Evolutionary conservation across 2,113 vertebrate genomes (phyloP).

Genomic region (Agelaius tricolor): DNA sequence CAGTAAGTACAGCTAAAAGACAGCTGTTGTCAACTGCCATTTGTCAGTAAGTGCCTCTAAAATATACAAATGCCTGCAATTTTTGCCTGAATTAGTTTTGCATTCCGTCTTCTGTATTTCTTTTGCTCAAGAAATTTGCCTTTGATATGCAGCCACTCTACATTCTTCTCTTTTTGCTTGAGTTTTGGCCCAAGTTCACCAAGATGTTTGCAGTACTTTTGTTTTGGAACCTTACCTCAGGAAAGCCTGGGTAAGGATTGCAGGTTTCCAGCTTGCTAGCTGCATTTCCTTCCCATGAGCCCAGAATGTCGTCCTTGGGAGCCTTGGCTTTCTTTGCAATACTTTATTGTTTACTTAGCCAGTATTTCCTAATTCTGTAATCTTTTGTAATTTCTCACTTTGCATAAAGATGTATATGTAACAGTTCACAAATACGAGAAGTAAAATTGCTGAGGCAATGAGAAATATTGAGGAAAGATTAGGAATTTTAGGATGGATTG

Average conservation of each 20-base stretch:
- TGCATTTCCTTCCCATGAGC: background rate
- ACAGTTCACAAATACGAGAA: background rate
- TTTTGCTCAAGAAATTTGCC: background rate
- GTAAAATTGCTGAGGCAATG: background rate
- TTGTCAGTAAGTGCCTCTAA: background rate
- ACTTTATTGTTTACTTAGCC: background rate
- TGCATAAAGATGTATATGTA: background rate
- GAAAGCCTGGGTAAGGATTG: background rate
- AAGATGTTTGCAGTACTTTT: background rate
- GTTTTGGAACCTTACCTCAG: background rate
- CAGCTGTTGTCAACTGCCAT: background rate
- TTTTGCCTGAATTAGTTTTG: background rate
- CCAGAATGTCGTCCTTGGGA: background rate
- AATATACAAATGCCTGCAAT: background rate
- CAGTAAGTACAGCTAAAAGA: background rate
- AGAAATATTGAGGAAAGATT: background rate
- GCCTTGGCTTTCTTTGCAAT: background rate
- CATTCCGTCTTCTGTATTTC: background rate
- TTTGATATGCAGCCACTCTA: rapidly evolving
- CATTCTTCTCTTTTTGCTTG: background rate
- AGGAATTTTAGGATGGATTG: background rate
- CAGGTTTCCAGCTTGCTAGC: background rate
- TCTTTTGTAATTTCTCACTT: background rate
- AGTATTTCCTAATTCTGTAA: background rate
- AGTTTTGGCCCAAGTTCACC: background rate